These are phyloP conservation scores for Lacerta bilineata DNA, from an alignment of 2,797 vertebrate species.

Conservation along the genomic window DNA sequence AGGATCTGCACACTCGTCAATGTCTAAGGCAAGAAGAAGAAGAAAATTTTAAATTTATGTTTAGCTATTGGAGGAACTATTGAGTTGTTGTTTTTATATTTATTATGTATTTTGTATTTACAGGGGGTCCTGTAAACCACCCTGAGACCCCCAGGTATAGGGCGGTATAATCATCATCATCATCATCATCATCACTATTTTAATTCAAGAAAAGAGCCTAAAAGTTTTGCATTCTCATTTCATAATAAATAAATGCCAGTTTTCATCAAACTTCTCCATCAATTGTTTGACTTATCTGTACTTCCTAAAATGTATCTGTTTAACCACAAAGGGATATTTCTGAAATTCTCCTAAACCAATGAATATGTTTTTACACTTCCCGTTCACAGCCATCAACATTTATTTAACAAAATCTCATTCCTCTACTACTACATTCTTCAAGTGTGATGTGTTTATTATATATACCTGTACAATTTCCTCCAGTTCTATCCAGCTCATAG, in stretches of 20 bases:
- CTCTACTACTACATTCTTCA: neutral
- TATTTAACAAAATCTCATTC: neutral
- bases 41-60: slow-evolving; percentile 21
- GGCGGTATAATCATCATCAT: no score
- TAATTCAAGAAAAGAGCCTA: neutral
- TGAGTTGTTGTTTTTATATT: no score
- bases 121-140: no score
- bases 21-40: slow-evolving; percentile 76
- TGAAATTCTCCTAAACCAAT: slow-evolving; percentile 5
- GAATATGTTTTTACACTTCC: neutral
- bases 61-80: neutral
- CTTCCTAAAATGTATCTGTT: neutral
- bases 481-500: slow-evolving; percentile 85
- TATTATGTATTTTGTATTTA: no score
- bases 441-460: neutral
- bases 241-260: neutral
- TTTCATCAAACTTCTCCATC: neutral
- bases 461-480: slow-evolving; percentile 89
- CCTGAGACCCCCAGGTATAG: no score
- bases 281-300: neutral
- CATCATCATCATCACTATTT: neutral
- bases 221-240: neutral
- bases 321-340: neutral
- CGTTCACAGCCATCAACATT: neutral
- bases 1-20: slow-evolving; percentile 86